Evolutionary conservation across 2,888 invertebrate species (phyloP).

Genomic region (Eupithecia vulgata): DNA sequence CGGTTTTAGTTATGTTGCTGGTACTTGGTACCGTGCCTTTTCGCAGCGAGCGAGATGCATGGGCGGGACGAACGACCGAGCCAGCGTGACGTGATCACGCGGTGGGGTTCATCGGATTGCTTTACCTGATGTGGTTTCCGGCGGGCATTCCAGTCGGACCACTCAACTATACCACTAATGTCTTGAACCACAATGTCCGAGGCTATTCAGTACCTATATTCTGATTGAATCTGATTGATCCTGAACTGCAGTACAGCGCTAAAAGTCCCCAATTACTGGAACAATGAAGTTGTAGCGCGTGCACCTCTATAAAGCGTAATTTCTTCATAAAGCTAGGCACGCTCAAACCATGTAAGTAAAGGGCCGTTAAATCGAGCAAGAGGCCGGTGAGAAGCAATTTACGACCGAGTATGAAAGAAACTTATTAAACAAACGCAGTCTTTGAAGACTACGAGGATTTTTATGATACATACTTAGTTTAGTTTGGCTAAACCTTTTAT

Average conservation of each 20-base stretch:
- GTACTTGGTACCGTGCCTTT: constrained; percentile 54
- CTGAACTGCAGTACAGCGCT: constrained; percentile 11
- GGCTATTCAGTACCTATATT: not conserved
- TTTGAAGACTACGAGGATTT: constrained; percentile 58
- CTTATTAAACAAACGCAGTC: constrained; percentile 62
- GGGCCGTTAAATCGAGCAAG: constrained; percentile 63
- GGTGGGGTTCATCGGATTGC: constrained; percentile 57
- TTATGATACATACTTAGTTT: constrained; percentile 50
- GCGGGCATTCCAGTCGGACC: constrained; percentile 62
- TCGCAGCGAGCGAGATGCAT: constrained; percentile 52
- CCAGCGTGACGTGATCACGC: constrained; percentile 41
- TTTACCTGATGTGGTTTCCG: constrained; percentile 78
- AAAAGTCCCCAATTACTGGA: constrained; percentile 47
- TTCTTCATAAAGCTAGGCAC: constrained; percentile 56
- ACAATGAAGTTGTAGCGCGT: constrained; percentile 42
- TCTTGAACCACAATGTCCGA: constrained; percentile 7
- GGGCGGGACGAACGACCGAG: constrained; percentile 47
- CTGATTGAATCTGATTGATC: constrained; percentile 1
- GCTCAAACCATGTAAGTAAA: constrained; percentile 59
- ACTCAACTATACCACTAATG: constrained; percentile 28
- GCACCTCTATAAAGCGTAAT: constrained; percentile 50
- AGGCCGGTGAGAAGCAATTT: constrained; percentile 66
- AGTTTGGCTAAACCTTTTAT: constrained; percentile 2
- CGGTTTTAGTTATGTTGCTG: constrained; percentile 59
- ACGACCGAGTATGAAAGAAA: constrained; percentile 65